phyloP scores from a whole-genome alignment of 2,888 invertebrate species.

The Spilosoma lubricipeda region DNA sequence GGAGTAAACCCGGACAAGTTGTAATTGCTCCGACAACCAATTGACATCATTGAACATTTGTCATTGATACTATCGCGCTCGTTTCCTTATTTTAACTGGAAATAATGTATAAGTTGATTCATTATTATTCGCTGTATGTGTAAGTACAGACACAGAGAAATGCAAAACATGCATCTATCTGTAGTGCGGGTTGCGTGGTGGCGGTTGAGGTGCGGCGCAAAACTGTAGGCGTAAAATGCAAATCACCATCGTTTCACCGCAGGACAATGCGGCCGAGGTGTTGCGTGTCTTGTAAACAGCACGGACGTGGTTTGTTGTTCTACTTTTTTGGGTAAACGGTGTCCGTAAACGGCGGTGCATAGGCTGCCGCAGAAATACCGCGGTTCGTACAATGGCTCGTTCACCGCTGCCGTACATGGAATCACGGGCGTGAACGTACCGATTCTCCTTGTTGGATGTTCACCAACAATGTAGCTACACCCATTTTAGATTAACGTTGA shows the following conservation, averaged over 20 bases:
- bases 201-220: conserved; percentile 38
- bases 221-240: conserved; percentile 80
- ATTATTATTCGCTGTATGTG: conserved; percentile 48
- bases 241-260: conserved; percentile 78
- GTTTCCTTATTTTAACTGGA: conserved; percentile 31
- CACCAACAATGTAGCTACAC: conserved; percentile 59
- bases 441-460: conserved; percentile 70
- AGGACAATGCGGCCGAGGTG: conserved; percentile 81
- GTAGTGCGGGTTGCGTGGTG: conserved; percentile 36
- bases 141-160: conserved; percentile 60
- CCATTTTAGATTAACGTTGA: conserved; percentile 64
- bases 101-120: conserved; percentile 38
- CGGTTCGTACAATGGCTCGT: conserved; percentile 79
- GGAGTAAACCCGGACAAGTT: conserved; percentile 60
- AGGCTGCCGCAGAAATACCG: conserved; percentile 81
- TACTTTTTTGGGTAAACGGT: conserved; percentile 85
- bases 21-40: conserved; percentile 55
- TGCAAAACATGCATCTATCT: conserved; percentile 61
- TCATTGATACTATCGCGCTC: conserved; percentile 51
- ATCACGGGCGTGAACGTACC: conserved; percentile 70
- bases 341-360: conserved; percentile 79
- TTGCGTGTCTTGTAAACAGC: conserved; percentile 83
- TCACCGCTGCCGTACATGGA: conserved; percentile 74
- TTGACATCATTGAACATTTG: conserved; percentile 47
- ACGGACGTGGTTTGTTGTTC: conserved; percentile 79